phyloP scores from a whole-genome alignment of 2,888 invertebrate species.

The Norana najaformis region DNA sequence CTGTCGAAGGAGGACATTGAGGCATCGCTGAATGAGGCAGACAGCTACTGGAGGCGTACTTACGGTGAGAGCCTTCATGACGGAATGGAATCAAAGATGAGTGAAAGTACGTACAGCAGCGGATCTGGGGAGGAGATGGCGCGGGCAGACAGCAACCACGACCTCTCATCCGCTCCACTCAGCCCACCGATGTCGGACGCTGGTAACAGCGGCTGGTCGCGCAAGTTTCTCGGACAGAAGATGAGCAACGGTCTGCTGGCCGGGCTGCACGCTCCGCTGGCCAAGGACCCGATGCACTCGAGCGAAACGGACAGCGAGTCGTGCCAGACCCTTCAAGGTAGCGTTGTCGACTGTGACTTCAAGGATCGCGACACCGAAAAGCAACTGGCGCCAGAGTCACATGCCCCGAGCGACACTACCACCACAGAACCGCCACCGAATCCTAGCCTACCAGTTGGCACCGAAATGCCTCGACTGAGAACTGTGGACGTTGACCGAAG shows the following conservation, averaged over 20 bases:
- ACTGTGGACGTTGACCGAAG: background rate
- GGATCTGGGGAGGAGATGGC: constrained; percentile 47
- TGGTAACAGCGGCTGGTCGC: background rate
- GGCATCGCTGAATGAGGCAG: constrained; percentile 41
- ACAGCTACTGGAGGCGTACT: constrained; percentile 40
- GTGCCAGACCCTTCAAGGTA: background rate
- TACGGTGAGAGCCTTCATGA: constrained; percentile 33
- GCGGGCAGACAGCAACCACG: constrained; percentile 39
- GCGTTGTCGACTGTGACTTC: constrained; percentile 21
- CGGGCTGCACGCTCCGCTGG: background rate
- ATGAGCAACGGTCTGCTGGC: background rate
- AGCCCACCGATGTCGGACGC: background rate
- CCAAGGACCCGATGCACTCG: background rate
- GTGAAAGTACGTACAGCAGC: constrained; percentile 43
- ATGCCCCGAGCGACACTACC: background rate
- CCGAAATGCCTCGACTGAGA: background rate
- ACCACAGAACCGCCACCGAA: background rate
- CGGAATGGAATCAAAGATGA: constrained; percentile 37
- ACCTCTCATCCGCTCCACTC: constrained; percentile 31
- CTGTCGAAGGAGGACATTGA: constrained; percentile 44
- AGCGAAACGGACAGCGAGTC: constrained; percentile 20
- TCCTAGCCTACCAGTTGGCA: background rate
- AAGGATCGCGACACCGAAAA: constrained; percentile 20
- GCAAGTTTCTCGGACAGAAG: background rate
- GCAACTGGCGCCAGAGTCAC: background rate